A percentile compares a stretch with the other conserved stretches of the same genome.
phyloP scores from a whole-genome alignment of 2,888 invertebrate genomes.

The Heliconius erato region DNA sequence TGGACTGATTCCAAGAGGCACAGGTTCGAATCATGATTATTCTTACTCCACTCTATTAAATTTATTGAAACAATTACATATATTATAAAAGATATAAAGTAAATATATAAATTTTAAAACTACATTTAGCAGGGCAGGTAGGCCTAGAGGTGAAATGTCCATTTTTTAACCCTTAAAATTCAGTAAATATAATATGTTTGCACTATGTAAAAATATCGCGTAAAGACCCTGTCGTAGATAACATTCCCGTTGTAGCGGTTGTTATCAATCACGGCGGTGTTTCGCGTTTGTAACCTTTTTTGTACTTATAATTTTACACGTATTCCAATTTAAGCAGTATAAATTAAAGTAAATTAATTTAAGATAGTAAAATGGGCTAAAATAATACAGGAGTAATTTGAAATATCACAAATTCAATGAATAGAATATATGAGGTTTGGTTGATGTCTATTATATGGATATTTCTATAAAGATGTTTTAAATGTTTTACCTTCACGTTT shows the following conservation, averaged over 20 bases:
- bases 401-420: no score
- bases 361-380: background rate
- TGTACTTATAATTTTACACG: background rate
- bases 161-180: background rate
- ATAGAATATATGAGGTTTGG: no score
- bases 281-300: background rate
- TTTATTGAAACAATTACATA: no score
- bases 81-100: no score
- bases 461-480: background rate
- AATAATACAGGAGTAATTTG: background rate
- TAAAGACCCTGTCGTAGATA: background rate
- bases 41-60: background rate
- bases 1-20: background rate
- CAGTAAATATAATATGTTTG: background rate
- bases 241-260: background rate
- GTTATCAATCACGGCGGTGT: background rate
- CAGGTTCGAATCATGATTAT: background rate
- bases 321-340: background rate
- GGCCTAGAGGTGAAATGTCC: background rate
- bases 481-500: background rate
- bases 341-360: background rate
- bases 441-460: background rate
- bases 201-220: no score
- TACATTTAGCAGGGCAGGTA: no score
- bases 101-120: no score